Conservation (phyloP, 2,113 vertebrate species). For the Hystrix cristata region DNA sequence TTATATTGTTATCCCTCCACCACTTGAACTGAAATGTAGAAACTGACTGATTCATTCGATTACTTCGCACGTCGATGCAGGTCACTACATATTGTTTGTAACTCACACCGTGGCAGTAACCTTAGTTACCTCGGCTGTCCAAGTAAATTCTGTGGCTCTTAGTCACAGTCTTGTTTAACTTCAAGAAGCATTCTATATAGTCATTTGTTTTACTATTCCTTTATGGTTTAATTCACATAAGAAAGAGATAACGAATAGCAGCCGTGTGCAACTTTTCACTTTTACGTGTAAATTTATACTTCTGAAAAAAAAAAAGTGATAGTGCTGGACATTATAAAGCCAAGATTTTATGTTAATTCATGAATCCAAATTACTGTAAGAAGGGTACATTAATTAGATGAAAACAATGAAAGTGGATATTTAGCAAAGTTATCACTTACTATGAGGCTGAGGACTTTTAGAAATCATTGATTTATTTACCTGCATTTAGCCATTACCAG, state of each 20-base stretch:
- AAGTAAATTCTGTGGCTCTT: constrained; percentile 12
- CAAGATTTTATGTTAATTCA: neutral
- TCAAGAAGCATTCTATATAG: neutral
- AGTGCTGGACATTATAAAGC: neutral
- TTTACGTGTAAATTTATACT: neutral
- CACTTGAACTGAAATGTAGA: constrained; percentile 65
- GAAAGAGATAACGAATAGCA: neutral
- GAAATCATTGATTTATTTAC: neutral
- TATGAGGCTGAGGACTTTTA: neutral
- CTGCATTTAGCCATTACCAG: neutral
- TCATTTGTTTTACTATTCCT: neutral
- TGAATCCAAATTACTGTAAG: neutral
- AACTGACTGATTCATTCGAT: constrained; percentile 78
- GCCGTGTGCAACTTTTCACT: neutral
- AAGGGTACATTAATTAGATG: neutral
- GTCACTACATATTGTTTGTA: neutral
- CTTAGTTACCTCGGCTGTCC: neutral
- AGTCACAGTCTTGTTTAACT: neutral
- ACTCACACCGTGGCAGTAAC: neutral
- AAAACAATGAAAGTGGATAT: neutral
- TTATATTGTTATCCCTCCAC: constrained; percentile 74
- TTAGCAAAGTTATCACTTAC: neutral
- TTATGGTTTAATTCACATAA: constrained; percentile 21
- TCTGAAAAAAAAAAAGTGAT: neutral
- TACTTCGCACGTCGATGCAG: constrained; percentile 6